phyloP scores from a whole-genome alignment of 2,797 vertebrate genomes.

The Streptopelia turtur region DNA sequence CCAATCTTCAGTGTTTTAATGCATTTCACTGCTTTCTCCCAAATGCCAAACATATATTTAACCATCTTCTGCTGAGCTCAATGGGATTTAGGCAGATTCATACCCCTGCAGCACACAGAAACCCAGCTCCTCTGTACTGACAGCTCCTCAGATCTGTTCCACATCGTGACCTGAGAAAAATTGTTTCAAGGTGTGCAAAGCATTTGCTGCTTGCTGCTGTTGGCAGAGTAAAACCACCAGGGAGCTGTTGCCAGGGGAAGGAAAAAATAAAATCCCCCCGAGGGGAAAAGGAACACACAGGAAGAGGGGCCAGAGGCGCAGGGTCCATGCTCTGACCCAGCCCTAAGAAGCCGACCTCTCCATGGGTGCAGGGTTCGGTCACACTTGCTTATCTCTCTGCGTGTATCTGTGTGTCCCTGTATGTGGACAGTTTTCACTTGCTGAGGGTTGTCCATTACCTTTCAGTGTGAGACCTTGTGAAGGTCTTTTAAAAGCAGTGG shows the following conservation, averaged over 20 bases:
- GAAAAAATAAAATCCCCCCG: not conserved
- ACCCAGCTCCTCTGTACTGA: not conserved
- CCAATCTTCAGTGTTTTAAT: not conserved
- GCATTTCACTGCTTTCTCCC: not conserved
- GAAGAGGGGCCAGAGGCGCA: accelerated
- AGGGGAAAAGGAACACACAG: constrained; percentile 16
- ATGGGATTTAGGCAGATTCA: not conserved
- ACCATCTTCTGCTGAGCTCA: not conserved
- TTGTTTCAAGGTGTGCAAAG: constrained; percentile 70
- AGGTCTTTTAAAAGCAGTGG: not conserved
- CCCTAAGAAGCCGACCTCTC: not conserved
- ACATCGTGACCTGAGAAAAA: constrained; percentile 71
- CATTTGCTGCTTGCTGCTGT: constrained; percentile 21
- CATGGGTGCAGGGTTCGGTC: not conserved
- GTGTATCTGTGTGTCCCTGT: accelerated
- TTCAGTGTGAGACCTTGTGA: accelerated
- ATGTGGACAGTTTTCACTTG: accelerated
- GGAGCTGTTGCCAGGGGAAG: not conserved
- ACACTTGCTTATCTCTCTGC: not conserved
- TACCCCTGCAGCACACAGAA: not conserved
- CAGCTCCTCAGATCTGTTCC: constrained; percentile 28
- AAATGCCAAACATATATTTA: not conserved
- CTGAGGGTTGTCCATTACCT: not conserved
- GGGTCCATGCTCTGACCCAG: not conserved
- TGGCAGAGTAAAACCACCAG: not conserved